Conservation (phyloP, 2,797 vertebrate genomes). For the Benthosema pterotum region DNA sequence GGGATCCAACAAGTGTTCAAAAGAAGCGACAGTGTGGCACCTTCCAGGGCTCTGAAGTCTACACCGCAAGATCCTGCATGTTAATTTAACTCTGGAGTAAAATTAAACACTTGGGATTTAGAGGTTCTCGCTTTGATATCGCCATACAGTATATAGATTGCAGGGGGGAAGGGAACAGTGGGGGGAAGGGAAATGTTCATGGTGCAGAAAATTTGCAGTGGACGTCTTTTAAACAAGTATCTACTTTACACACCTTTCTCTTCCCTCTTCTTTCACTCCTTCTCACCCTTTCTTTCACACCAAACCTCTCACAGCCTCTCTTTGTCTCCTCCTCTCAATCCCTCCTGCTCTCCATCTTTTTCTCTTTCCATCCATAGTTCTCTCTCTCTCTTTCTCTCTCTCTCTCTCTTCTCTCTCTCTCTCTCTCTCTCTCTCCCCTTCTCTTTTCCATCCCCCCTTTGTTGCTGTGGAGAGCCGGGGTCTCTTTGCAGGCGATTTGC, state of each 20-base stretch:
- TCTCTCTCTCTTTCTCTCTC: neutral
- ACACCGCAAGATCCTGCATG: neutral
- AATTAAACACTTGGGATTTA: too few relatives aligned
- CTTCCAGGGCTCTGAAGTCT: conserved; percentile 44
- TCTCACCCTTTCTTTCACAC: too few relatives aligned
- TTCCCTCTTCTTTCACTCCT: too few relatives aligned
- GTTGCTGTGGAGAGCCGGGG: conserved; percentile 90
- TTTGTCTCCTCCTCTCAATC: too few relatives aligned
- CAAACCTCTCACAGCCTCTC: neutral
- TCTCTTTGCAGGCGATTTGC: conserved; percentile 96
- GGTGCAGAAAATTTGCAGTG: too few relatives aligned
- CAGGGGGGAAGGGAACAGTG: too few relatives aligned
- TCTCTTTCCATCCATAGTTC: neutral
- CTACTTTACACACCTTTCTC: too few relatives aligned
- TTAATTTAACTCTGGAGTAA: too few relatives aligned
- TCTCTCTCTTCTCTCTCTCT: conserved; percentile 32
- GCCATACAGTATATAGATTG: too few relatives aligned
- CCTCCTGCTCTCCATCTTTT: conserved; percentile 20
- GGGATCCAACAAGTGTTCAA: conserved; percentile 50
- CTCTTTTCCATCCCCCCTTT: conserved; percentile 84
- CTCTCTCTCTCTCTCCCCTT: conserved; percentile 49
- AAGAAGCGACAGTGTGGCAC: conserved; percentile 68
- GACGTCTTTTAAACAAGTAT: too few relatives aligned
- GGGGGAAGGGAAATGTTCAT: too few relatives aligned
- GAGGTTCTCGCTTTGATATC: too few relatives aligned